These are phyloP conservation scores for Lithophane semibrunnea DNA, from an alignment of 2,888 invertebrate genomes.

Conservation along the genomic window DNA sequence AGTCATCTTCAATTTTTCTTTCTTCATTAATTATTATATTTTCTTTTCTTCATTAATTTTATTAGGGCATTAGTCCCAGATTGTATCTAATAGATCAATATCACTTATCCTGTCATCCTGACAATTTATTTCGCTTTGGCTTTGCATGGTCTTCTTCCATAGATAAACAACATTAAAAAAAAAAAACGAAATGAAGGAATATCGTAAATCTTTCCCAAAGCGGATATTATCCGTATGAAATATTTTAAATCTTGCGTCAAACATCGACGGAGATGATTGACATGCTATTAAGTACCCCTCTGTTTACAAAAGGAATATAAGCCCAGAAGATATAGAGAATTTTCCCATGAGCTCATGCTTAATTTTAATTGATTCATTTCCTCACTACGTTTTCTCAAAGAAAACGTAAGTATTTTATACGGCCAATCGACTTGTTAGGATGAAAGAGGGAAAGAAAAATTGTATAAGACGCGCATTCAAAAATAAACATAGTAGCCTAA, in stretches of 20 bases:
- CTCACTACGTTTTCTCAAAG: not conserved
- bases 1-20: not conserved
- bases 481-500: not conserved
- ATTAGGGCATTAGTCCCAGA: no score
- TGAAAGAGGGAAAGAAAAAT: not conserved
- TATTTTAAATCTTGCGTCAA: slow-evolving; percentile 45
- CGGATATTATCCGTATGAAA: slow-evolving; percentile 41
- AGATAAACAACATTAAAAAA: not conserved
- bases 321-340: slow-evolving; percentile 8
- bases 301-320: slow-evolving; percentile 34
- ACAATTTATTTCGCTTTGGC: no score
- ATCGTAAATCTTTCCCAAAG: slow-evolving; percentile 11
- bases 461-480: no score
- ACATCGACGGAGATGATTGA: slow-evolving; percentile 41
- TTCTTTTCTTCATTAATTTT: no score
- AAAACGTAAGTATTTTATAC: not conserved
- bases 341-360: slow-evolving; percentile 12
- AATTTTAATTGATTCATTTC: slow-evolving; percentile 24
- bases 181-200: no score
- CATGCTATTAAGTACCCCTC: slow-evolving; percentile 37
- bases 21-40: no score
- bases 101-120: no score
- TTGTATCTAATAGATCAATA: no score
- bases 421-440: not conserved
- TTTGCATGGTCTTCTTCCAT: not conserved